These are phyloP conservation scores for Ptychodera flava DNA, from an alignment of 35 echinoderm and acorn worm genomes.

Conservation along the genomic window DNA sequence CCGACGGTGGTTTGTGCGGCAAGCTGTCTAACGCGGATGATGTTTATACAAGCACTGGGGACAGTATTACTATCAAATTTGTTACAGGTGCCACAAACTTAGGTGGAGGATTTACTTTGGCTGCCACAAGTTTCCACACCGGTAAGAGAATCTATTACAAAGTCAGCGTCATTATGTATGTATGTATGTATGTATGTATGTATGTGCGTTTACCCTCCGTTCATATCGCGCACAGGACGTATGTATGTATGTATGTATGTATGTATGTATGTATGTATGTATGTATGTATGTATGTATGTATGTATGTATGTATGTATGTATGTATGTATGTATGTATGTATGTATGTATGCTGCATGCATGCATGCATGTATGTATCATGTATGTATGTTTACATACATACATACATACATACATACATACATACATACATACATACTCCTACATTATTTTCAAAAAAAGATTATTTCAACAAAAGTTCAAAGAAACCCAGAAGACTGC, in stretches of 20 bases:
- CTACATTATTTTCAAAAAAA: no score
- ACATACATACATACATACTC: not conserved
- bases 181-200: not conserved
- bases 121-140: not conserved
- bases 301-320: slow-evolving; percentile 2
- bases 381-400: not conserved
- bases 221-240: no score
- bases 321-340: slow-evolving; percentile 2
- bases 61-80: not conserved
- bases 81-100: not conserved
- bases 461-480: no score
- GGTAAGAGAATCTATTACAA: no score
- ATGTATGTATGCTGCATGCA: not conserved
- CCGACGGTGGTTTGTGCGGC: not conserved
- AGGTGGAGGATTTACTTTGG: not conserved
- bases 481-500: no score
- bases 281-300: not conserved
- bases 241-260: not conserved
- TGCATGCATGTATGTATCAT: not conserved
- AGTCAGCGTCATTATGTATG: no score
- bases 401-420: not conserved
- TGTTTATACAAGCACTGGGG: not conserved
- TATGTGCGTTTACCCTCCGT: not conserved
- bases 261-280: not conserved
- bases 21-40: not conserved